Percentiles rank a stretch among this genome's conserved stretches.
Evolutionary conservation across 2,888 invertebrate species (phyloP).

Genomic region (Chirona hameri): DNA sequence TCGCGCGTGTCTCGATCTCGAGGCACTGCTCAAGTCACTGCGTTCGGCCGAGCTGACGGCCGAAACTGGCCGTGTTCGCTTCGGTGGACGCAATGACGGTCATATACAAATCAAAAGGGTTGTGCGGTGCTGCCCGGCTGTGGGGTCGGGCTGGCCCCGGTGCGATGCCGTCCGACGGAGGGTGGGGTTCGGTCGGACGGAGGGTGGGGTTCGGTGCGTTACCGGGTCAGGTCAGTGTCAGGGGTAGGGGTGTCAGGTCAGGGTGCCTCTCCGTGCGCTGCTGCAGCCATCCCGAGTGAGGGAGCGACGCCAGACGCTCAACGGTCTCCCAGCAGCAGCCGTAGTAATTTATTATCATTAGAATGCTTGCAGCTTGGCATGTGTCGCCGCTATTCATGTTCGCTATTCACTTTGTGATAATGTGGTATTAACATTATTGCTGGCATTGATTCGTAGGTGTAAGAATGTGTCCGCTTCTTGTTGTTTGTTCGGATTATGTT

Average conservation of each 20-base stretch:
- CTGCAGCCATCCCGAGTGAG: too few relatives aligned
- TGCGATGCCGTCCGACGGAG: not conserved
- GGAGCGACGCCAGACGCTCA: not conserved
- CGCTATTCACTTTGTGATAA: not conserved
- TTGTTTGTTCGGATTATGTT: too few relatives aligned
- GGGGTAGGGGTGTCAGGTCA: too few relatives aligned
- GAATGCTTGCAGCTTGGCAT: not conserved
- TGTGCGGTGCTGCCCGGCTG: not conserved
- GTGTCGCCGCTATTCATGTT: not conserved
- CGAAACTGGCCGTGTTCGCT: not conserved
- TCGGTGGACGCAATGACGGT: not conserved
- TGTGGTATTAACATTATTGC: constrained; percentile 13
- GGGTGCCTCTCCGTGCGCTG: too few relatives aligned
- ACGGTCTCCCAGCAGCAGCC: not conserved
- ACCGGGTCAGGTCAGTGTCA: not conserved
- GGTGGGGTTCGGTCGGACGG: too few relatives aligned
- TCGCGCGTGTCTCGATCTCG: not conserved
- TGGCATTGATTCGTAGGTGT: not conserved
- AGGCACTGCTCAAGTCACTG: not conserved
- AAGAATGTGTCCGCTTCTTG: too few relatives aligned
- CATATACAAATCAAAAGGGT: not conserved
- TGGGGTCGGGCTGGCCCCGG: not conserved
- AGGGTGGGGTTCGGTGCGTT: too few relatives aligned
- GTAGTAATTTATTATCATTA: constrained; percentile 1
- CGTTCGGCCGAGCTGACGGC: too few relatives aligned